Conservation (phyloP, 2,113 vertebrate genomes). For the Oophaga pumilio region DNA sequence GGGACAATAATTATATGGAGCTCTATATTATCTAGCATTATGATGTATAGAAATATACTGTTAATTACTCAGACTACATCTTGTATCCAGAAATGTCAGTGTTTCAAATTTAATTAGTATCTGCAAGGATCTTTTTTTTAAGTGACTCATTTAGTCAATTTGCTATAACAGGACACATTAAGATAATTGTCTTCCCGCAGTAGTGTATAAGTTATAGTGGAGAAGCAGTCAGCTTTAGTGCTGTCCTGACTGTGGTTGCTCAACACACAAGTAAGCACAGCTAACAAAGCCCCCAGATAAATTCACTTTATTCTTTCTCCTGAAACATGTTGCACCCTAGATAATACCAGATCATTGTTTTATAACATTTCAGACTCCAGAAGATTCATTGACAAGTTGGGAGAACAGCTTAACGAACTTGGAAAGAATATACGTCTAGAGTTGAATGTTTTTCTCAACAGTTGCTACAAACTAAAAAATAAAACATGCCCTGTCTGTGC, state of each 20-base stretch:
- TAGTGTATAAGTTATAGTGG: constrained; percentile 30
- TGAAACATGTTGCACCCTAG: constrained; percentile 41
- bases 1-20: constrained; percentile 75
- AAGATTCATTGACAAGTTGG: constrained; percentile 31
- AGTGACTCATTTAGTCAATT: constrained; percentile 72
- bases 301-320: constrained; percentile 36
- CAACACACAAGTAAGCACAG: constrained; percentile 35
- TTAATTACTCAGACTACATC: constrained; percentile 74
- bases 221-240: constrained; percentile 19
- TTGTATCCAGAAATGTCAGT: constrained; percentile 76
- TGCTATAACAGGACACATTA: constrained; percentile 50
- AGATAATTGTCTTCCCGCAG: constrained; percentile 53
- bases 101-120: constrained; percentile 78
- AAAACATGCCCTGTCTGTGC: constrained; percentile 42
- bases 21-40: constrained; percentile 73
- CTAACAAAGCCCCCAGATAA: constrained; percentile 49
- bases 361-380: constrained; percentile 21
- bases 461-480: constrained; percentile 39
- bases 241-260: constrained; percentile 12
- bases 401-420: constrained; percentile 22
- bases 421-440: constrained; percentile 33
- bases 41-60: constrained; percentile 73
- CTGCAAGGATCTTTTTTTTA: constrained; percentile 60
- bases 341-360: constrained; percentile 35
- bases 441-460: constrained; percentile 18